Percentiles rank a stretch among this genome's conserved stretches.
phyloP scores from a whole-genome alignment of 2,888 invertebrate genomes.

The Resseliella maxima region DNA sequence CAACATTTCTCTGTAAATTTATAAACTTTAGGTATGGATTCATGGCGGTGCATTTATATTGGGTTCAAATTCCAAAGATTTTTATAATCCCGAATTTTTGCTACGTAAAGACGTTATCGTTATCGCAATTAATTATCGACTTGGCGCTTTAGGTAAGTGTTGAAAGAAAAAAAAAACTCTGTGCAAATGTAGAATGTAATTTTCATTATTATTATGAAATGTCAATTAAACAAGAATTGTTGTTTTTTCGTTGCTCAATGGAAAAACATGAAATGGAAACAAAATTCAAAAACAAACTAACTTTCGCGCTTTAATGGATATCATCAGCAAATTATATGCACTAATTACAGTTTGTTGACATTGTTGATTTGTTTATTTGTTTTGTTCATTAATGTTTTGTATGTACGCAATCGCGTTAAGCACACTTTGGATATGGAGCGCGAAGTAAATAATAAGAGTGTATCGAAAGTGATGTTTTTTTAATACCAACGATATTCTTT shows the following conservation, averaged over 20 bases:
- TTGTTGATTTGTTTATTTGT: neutral
- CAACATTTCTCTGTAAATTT: no score
- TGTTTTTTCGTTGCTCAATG: no score
- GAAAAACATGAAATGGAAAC: no score
- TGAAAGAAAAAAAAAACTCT: no score
- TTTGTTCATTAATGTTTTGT: neutral
- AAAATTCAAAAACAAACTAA: no score
- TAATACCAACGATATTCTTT: neutral
- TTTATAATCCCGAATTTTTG: constrained; percentile 62
- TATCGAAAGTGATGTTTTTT: constrained; percentile 33
- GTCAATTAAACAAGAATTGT: no score
- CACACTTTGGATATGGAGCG: neutral
- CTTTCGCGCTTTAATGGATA: neutral
- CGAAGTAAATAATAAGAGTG: neutral
- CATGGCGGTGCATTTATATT: constrained; percentile 67
- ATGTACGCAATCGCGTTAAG: neutral
- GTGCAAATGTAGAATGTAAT: no score
- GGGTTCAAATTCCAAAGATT: constrained; percentile 55
- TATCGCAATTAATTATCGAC: constrained; percentile 68
- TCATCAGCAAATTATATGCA: neutral
- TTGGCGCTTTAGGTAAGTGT: constrained; percentile 67
- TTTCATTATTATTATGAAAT: no score
- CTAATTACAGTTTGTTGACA: constrained; percentile 31
- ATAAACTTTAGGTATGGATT: no score
- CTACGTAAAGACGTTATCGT: constrained; percentile 68